A percentile compares a stretch with the other conserved stretches of the same genome.
phyloP scores from a whole-genome alignment of 2,888 invertebrate species.

The Agrypnus murinus region DNA sequence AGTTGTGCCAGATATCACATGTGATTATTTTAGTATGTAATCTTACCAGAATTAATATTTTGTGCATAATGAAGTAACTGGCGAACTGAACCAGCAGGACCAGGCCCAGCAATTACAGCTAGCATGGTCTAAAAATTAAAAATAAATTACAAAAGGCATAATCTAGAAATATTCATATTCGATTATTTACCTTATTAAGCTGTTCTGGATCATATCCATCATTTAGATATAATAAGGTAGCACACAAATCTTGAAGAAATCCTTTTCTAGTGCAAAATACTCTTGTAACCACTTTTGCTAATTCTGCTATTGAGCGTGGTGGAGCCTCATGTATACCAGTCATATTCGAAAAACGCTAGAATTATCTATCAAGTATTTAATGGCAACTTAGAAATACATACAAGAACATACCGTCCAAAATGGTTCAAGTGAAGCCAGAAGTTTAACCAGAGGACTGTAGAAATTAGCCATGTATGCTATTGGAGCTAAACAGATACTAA shows the following conservation, averaged over 20 bases:
- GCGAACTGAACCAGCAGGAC: conserved; percentile 67
- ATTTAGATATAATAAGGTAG: conserved; percentile 33
- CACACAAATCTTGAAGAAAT: conserved; percentile 42
- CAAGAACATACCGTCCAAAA: conserved; percentile 20
- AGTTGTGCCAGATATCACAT: too few species aligned
- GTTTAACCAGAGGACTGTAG: conserved; percentile 71
- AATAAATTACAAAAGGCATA: too few species aligned
- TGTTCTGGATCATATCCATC: conserved; percentile 51
- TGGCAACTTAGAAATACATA: neutral
- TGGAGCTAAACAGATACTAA: conserved; percentile 78
- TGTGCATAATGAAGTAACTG: conserved; percentile 74
- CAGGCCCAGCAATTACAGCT: neutral
- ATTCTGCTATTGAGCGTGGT: conserved; percentile 27
- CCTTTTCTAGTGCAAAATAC: conserved; percentile 30
- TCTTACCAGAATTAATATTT: conserved; percentile 69
- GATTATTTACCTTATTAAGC: conserved; percentile 51
- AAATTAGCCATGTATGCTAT: conserved; percentile 74
- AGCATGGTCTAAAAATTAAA: conserved; percentile 11
- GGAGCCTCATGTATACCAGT: conserved; percentile 50
- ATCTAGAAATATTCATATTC: too few species aligned
- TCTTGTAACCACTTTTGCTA: neutral
- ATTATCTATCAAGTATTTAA: neutral
- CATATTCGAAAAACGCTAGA: conserved; percentile 50
- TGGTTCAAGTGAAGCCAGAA: conserved; percentile 45
- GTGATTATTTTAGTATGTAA: neutral